Evolutionary conservation across 2,797 vertebrate species (phyloP), one percentile per base, ranked within the genome.

Genomic region (Acropternis orthonyx): DNA sequence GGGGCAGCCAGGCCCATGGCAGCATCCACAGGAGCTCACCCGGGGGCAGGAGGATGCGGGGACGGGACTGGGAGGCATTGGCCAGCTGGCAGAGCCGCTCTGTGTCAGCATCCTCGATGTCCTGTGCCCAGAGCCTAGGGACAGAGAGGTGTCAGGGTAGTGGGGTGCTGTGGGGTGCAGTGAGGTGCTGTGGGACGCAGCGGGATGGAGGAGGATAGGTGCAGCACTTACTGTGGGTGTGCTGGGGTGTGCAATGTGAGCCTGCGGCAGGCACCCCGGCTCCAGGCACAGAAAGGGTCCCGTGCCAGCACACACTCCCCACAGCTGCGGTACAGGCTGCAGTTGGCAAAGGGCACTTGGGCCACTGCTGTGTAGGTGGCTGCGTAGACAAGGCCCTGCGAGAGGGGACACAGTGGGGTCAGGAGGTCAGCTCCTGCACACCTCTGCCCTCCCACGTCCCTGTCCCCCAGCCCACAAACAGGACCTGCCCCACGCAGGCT

Each of bases 281-380:
- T 96, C 99, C 99, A 99, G n/a, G 98, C 99, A 0, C 99, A 99
- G 98, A 99, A 99, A 12, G 99, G 99, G 94, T 99, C 99, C 92
- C 99, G 98, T 14, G 99, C 98, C 58, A 99, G 98, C 93, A 99
- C 89, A 39, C 99, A 99, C 85, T 99, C 99, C 36, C 99, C 99
- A 9, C 99, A 99, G 98, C 98, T 99, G 95, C 86, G 98, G 92
- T 99, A 99, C 87, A 99, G 98, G 94, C 98, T 98, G 97, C 99
- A 99, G 98, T 99, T 99, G 88, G 99, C 98, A 5, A 99, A 98
- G 2, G 99, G 98, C 86, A 99, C 98, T 97, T 99, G 99, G 72
- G 98, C 98, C 81, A 99, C 96, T 0, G 98, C 98, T 0, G 98
- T 97, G 91, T 98, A 98, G 20, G 99, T 99, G 63, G 99, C 98